phyloP scores from a whole-genome alignment of 1,140 invertebrate species.

The Reticulitermes speratus region DNA sequence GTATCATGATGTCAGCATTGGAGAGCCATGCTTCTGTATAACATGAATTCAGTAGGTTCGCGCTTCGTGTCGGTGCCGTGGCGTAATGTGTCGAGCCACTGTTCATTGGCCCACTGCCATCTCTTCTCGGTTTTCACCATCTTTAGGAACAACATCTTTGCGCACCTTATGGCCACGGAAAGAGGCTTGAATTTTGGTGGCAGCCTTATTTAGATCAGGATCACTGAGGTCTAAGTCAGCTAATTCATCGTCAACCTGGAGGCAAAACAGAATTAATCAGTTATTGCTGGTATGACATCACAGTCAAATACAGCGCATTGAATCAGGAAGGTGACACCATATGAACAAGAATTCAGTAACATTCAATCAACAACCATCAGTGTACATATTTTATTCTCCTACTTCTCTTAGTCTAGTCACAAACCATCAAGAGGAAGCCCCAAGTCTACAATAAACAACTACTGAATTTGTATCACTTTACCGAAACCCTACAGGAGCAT shows the following conservation, averaged over 20 bases:
- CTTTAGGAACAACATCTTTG: constrained; percentile 59
- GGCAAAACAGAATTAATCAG: constrained; percentile 33
- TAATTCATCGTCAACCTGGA: constrained; percentile 59
- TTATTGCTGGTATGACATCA: background rate
- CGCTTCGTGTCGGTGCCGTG: background rate
- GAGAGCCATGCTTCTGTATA: background rate
- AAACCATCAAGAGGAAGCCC: no score
- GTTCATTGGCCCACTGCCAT: constrained; percentile 17
- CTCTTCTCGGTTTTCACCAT: constrained; percentile 7
- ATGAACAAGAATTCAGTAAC: no score
- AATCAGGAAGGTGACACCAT: no score
- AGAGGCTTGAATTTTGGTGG: constrained; percentile 89
- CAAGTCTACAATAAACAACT: no score
- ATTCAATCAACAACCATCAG: no score
- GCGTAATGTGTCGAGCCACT: background rate
- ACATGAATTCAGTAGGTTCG: background rate
- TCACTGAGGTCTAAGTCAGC: constrained; percentile 77
- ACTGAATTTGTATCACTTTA: no score
- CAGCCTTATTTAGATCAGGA: constrained; percentile 87
- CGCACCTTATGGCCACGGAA: constrained; percentile 88
- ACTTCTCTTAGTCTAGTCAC: no score
- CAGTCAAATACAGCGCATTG: background rate
- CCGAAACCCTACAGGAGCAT: no score
- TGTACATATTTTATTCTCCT: no score
- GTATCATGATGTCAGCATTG: background rate